Conservation (phyloP, 2,113 vertebrate species). For the Tyrannus savana region DNA sequence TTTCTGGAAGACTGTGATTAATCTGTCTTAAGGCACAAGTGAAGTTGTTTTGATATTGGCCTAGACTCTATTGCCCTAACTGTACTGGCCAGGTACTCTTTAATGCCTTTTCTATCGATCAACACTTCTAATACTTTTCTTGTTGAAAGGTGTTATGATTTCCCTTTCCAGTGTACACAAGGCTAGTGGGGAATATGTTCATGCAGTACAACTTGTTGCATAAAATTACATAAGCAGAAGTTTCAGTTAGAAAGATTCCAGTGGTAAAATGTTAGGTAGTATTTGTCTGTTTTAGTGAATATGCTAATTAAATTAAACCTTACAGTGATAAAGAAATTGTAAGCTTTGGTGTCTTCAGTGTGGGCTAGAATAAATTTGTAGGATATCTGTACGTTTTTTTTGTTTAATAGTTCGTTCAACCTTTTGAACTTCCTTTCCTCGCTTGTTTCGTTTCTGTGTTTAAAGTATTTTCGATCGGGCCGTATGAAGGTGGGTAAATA, state of each 20-base stretch:
- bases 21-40: background rate
- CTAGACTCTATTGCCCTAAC: background rate
- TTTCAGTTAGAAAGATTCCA: background rate
- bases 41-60: background rate
- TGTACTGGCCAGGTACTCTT: background rate
- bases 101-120: background rate
- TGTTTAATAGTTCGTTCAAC: background rate
- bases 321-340: background rate
- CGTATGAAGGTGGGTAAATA: too few species aligned
- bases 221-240: background rate
- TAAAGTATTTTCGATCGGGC: background rate
- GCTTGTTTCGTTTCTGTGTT: background rate
- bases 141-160: background rate
- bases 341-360: background rate
- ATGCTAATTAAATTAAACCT: background rate
- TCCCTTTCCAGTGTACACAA: background rate
- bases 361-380: background rate
- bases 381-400: background rate
- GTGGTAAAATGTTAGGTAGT: background rate
- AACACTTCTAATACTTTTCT: background rate
- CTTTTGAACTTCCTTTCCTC: background rate
- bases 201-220: background rate
- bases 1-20: background rate
- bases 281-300: background rate
- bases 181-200: background rate